phyloP scores from a whole-genome alignment of 2,797 vertebrate species.

The Chromobotia macracanthus region DNA sequence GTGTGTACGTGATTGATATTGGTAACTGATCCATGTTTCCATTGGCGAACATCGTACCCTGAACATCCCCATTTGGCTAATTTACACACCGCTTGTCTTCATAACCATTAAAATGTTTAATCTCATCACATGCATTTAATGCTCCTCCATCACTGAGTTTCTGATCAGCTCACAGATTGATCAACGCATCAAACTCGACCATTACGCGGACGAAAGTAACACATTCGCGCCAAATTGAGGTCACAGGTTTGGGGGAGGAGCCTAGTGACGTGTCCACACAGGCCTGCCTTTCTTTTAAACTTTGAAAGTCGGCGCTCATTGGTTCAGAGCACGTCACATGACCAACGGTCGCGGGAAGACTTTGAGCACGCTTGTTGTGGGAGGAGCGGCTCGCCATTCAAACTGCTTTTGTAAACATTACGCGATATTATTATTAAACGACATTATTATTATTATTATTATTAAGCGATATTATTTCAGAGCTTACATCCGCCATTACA shows the following conservation, averaged over 20 bases:
- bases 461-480: no score
- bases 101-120: not conserved
- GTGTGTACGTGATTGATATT: not conserved
- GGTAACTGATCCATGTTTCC: not conserved
- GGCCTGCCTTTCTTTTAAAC: conserved; percentile 83
- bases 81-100: not conserved
- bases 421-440: no score
- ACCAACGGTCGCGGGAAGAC: conserved; percentile 97
- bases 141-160: not conserved
- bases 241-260: conserved; percentile 31
- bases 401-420: conserved; percentile 75
- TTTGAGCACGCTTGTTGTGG: conserved; percentile 73
- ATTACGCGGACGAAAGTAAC: conserved; percentile 37
- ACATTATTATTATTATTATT: no score
- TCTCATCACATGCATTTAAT: not conserved
- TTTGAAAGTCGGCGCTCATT: conserved; percentile 68
- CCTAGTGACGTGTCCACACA: conserved; percentile 59
- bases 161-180: not conserved
- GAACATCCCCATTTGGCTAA: conserved; percentile 40
- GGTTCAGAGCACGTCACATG: conserved; percentile 75
- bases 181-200: conserved; percentile 22
- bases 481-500: not conserved
- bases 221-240: conserved; percentile 72
- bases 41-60: not conserved
- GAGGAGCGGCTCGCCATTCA: conserved; percentile 64